Percentiles rank a stretch among this genome's conserved stretches.
Conservation (phyloP, 2,797 vertebrate genomes). For the Coluber constrictor region DNA sequence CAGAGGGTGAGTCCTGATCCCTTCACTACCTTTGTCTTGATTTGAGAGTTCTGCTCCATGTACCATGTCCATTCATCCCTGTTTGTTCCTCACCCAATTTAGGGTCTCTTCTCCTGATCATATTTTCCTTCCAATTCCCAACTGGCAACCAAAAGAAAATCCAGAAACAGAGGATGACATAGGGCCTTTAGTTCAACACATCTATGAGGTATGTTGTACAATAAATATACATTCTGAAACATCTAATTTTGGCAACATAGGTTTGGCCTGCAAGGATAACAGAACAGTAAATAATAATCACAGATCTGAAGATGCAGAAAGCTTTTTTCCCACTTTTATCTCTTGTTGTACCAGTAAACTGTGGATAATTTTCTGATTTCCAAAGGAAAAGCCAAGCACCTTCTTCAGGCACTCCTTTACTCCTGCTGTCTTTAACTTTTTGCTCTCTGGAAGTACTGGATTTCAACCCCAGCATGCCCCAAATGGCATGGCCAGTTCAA, state of each 20-base stretch:
- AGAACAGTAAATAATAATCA: not conserved
- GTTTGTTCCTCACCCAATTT: constrained; percentile 54
- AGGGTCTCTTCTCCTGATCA: constrained; percentile 88
- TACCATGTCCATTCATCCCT: constrained; percentile 12
- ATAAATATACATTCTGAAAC: not conserved
- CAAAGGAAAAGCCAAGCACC: not conserved
- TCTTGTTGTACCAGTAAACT: not conserved
- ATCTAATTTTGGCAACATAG: not conserved
- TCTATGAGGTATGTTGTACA: constrained; percentile 84
- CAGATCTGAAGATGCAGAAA: not conserved
- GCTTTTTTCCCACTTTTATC: not conserved
- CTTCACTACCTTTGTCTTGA: not conserved
- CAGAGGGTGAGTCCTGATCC: constrained; percentile 81
- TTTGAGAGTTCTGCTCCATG: not conserved
- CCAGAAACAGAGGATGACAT: constrained; percentile 85
- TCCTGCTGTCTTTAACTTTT: not conserved
- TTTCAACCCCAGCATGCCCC: not conserved
- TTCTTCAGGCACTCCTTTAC: not conserved
- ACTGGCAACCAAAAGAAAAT: constrained; percentile 83
- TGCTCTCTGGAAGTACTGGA: not conserved
- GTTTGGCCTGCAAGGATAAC: too few species aligned
- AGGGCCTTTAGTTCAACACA: constrained; percentile 87
- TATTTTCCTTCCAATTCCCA: constrained; percentile 90
- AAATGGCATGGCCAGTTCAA: not conserved
- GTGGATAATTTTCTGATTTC: not conserved